phyloP scores from a whole-genome alignment of 2,888 invertebrate species.

The Hipparchia semele region DNA sequence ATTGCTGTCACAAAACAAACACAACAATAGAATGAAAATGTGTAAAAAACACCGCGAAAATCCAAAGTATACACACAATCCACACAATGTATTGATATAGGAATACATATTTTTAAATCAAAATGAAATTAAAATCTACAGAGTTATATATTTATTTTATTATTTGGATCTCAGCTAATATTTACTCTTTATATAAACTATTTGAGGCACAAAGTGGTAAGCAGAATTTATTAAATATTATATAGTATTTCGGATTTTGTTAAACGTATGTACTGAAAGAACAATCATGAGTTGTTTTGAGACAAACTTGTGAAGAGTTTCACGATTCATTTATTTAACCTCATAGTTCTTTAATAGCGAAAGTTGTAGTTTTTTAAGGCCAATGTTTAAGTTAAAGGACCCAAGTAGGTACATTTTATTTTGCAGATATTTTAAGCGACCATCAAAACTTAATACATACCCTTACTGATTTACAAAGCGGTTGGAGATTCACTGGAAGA shows the following conservation, averaged over 20 bases:
- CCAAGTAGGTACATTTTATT: neutral
- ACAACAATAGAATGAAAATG: neutral
- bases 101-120: neutral
- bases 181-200: constrained; percentile 82
- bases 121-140: constrained; percentile 45
- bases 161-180: constrained; percentile 80
- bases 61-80: neutral
- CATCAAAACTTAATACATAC: constrained; percentile 48
- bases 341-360: too few relatives aligned
- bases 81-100: too few relatives aligned
- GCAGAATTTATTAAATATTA: constrained; percentile 16
- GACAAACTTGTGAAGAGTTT: too few relatives aligned
- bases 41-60: constrained; percentile 6
- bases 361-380: neutral
- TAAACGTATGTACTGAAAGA: too few relatives aligned
- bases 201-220: constrained; percentile 80
- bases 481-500: constrained; percentile 81
- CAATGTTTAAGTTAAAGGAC: neutral
- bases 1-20: too few relatives aligned
- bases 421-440: constrained; percentile 63
- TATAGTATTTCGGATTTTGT: too few relatives aligned
- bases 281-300: too few relatives aligned
- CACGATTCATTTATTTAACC: too few relatives aligned
- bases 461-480: constrained; percentile 78
- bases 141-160: constrained; percentile 77